Conservation (phyloP, 2,888 invertebrate genomes). For the Ferdinandea cuprea region DNA sequence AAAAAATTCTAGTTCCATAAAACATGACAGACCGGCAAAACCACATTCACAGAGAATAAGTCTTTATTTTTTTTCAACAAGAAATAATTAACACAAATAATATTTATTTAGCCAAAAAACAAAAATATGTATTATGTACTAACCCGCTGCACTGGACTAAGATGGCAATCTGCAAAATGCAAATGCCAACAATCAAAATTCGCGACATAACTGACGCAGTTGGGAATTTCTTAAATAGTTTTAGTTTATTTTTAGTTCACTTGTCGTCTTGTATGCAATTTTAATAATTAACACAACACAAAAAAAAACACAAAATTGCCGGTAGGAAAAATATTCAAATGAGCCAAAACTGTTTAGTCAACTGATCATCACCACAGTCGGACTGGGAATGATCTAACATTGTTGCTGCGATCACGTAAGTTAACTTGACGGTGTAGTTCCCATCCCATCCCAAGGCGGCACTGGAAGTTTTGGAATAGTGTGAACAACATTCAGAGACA, state of each 20-base stretch:
- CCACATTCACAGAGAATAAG: conserved; percentile 35
- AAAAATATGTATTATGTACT: conserved; percentile 27
- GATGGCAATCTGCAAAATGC: conserved; percentile 64
- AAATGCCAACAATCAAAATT: conserved; percentile 44
- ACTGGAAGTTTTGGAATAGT: conserved; percentile 66
- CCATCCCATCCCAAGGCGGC: conserved; percentile 28
- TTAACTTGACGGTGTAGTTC: conserved; percentile 56
- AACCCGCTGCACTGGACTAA: conserved; percentile 68
- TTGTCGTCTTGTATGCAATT: conserved; percentile 6
- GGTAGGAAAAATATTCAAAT: conserved; percentile 13
- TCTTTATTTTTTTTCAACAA: background rate
- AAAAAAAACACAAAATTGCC: conserved; percentile 34
- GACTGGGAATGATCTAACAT: conserved; percentile 62
- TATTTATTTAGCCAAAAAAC: background rate
- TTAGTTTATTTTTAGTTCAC: conserved; percentile 3
- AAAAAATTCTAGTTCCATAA: conserved; percentile 4
- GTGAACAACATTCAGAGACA: conserved; percentile 29
- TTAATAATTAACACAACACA: conserved; percentile 32
- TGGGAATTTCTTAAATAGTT: conserved; percentile 16
- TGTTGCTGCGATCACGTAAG: conserved; percentile 57
- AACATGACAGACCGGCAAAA: conserved; percentile 49
- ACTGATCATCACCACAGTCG: conserved; percentile 62
- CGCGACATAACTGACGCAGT: conserved; percentile 56
- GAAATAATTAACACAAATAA: conserved; percentile 11
- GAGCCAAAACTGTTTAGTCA: conserved; percentile 29